Percentiles rank a stretch among this genome's conserved stretches.
Conservation (phyloP, 2,888 invertebrate species). For the Congeria kusceri region DNA sequence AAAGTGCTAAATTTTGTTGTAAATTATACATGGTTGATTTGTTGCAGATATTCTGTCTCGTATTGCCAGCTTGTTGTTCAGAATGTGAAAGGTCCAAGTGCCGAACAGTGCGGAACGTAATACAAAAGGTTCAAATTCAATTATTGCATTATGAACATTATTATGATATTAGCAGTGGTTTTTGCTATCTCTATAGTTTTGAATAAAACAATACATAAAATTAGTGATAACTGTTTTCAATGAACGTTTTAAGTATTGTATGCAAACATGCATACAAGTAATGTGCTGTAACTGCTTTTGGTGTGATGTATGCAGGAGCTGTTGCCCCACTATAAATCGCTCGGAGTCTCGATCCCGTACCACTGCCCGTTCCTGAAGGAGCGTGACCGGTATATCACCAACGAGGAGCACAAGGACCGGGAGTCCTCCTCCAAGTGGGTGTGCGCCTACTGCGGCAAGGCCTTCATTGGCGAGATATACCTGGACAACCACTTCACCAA, state of each 20-base stretch:
- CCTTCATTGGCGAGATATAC: constrained; percentile 62
- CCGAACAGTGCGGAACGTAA: constrained; percentile 57
- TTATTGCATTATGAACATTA: no score
- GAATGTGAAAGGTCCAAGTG: constrained; percentile 56
- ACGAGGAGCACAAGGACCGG: constrained; percentile 61
- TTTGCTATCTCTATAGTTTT: no score
- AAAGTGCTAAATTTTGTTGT: not conserved
- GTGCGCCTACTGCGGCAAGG: constrained; percentile 60
- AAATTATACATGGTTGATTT: not conserved
- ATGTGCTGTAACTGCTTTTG: not conserved
- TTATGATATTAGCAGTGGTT: no score
- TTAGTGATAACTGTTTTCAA: no score
- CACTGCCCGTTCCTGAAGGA: constrained; percentile 59
- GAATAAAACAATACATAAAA: no score
- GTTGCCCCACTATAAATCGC: constrained; percentile 42
- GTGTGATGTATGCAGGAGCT: constrained; percentile 42
- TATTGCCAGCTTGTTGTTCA: not conserved
- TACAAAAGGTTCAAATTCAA: constrained; percentile 40
- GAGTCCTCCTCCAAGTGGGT: constrained; percentile 51
- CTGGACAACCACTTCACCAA: constrained; percentile 54
- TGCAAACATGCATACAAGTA: no score
- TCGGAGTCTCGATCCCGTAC: constrained; percentile 52
- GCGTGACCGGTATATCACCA: constrained; percentile 46
- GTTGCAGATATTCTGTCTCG: not conserved
- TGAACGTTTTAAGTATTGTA: no score